Evolutionary conservation across 2,113 vertebrate genomes (phyloP), one percentile per base, ranked within the genome.

Genomic region (Podarcis raffonei): DNA sequence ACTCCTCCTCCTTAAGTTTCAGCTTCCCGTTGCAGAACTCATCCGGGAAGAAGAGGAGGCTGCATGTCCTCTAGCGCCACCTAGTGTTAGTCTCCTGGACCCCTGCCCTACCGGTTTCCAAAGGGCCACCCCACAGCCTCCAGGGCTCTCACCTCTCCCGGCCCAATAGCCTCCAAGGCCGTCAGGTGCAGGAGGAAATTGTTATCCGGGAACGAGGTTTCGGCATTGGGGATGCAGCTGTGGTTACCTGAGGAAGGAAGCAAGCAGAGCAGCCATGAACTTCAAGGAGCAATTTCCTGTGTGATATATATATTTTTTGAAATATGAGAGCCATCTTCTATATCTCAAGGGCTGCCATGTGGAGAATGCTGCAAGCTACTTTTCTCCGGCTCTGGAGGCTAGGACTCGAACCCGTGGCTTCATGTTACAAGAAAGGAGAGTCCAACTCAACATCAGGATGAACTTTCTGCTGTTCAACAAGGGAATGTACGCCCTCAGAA

Each of bases 181-280:
- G 95, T 97, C 92, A 99, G 97, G 91, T 99, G 98, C 88, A 99
- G 98, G 87, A 98, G 97, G 94, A 98, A 99, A 92, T 99, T 99
- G 96, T 98, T 99, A 90, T 99, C 98, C 0, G 98, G 98, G 95
- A 99, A 99, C 32, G 98, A 98, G 0, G 98, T 98, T 96, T 99
- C 99, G 0, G 99, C 98, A 1, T 99, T 99, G 91, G 99, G 98
- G 77, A 98, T 96, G 95, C 99, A 99, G 97, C 98, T 99, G 97
- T 99, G 99, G 95, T 99, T 99, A 97, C 99, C 99, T 99, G 74
- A 39, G 76, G 84, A 0, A 6, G 81, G 0, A 1, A 86, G 22
- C 30, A 1, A 2, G 35, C 35, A 39, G 12, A 53, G 76, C 72
- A n/a, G 23, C 16, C 1, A 1, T 11, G 6, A 4, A 2, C 25